Evolutionary conservation across 2,113 vertebrate species (phyloP), one percentile per base, ranked within the genome.

Genomic region (Pelodiscus sinensis): DNA sequence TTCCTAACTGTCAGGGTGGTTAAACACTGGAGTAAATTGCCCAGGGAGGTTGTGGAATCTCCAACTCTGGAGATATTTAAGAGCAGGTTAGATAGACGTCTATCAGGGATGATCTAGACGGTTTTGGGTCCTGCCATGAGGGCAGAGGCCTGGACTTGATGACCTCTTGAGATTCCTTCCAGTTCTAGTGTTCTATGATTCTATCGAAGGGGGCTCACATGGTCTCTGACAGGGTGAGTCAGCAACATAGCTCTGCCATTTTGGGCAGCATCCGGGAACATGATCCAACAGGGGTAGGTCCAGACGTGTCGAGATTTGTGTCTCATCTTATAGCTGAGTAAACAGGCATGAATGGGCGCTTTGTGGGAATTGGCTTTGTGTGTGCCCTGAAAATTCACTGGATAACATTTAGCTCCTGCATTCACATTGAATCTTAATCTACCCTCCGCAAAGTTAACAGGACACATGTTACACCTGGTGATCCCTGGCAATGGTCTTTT

Each of bases 381-480:
- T 25, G 3, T 62, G 89, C 15, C 31, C 15, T 35, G 31, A 35
- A 35, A 10, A 35, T 38, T 3, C 4, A 12, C 58, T 71, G n/a
- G 4, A 60, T 68, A 51, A 50, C 51, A 38, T 91, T 73, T 51
- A 88, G 4, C 1, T 35, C 13, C 60, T 87, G 13, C 31, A 19
- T 10, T 81, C 9, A 77, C 1, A 2, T 22, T 1, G 44, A 84
- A 82, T 71, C 19, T 4, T 50, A 77, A 25, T 77, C 38, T 24
- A n/a, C 4, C 10, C 86, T 89, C 51, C 55, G 7, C 31, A 1
- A 57, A 25, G 24, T 19, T 88, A 10, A 4, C 56, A 68, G 6
- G 9, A 71, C 65, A 68, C 0, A 0, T 8, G 57, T 10, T 3
- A 7, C 60, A 7, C 9, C 14, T 85, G 44, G 3, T 35, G 65